Base-by-base conservation (phyloP, 2,113 vertebrate species). In the Cyanoliseus patagonus region DNA sequence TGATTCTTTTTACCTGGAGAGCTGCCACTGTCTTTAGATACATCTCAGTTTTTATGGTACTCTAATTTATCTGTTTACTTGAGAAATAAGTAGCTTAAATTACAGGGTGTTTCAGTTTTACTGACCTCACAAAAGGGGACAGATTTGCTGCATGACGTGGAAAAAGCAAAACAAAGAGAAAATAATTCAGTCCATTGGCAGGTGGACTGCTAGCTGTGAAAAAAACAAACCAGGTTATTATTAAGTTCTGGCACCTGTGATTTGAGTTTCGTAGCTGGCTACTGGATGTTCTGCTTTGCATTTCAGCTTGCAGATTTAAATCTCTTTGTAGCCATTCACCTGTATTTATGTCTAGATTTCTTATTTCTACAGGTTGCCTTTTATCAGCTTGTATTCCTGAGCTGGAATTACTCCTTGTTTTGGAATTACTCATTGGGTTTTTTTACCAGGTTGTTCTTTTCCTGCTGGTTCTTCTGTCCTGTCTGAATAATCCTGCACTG, bases 1-100 rank as follows among this genome's bases (percentile, higher is more conserved):
- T 46, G 63, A 87, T 92, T 94, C 77, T 95, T 87, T 95, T 87
- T 88, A 97, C 96, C 96, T 96, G 95, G 96, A 97, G 94, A 91
- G 81, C 67, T 95, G 96, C 96, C 96, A 94, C 78, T 92, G 95
- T 76, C 86, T 91, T 85, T 90, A 94, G 70, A 88, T 93, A 66
- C 75, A 80, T 94, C 69, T 91, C 53, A 23, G 66, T 33, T 88
- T 86, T 91, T 83, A 66, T 64, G 62, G 84, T 47, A 81, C 77
- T 89, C 22, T 88, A 81, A 92, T 92, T 91, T 91, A 79, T 95
- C 86, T 89, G 81, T 83, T 94, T 95, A 80, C 70, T 76, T 73
- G 63, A 95, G 78, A 96, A 95, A 85, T 82, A 82, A 90, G 47
- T 85, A 83, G 91, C 72, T 88, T 90, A 87, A 94, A 91, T 94